phyloP scores from a whole-genome alignment of 2,113 vertebrate genomes.

The Fulica atra region DNA sequence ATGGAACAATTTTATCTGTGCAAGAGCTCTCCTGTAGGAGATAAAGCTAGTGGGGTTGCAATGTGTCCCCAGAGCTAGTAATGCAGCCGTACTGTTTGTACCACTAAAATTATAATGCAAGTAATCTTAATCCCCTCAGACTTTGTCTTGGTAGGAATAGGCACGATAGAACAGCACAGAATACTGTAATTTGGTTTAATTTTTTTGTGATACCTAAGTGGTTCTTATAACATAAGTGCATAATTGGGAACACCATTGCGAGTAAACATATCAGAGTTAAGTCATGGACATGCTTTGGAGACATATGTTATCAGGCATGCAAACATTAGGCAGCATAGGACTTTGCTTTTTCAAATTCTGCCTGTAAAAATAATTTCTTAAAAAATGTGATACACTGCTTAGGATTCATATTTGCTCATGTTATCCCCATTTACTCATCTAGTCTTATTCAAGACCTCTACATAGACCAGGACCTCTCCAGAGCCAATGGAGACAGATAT shows the following conservation, averaged over 20 bases:
- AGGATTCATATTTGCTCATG: not conserved
- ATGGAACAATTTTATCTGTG: not conserved
- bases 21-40: not conserved
- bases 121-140: not conserved
- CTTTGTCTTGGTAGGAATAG: not conserved
- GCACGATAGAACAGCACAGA: not conserved
- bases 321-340: not conserved
- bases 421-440: not conserved
- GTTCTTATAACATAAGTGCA: not conserved
- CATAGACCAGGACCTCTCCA: not conserved
- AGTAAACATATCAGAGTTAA: not conserved
- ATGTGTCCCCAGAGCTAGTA: not conserved
- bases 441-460: not conserved
- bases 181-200: not conserved
- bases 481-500: not conserved
- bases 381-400: not conserved
- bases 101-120: not conserved
- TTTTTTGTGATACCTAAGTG: not conserved
- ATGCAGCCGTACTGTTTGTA: not conserved
- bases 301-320: not conserved
- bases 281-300: not conserved
- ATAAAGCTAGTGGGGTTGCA: not conserved
- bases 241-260: not conserved
- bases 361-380: not conserved
- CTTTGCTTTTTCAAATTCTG: not conserved